Base-by-base conservation (phyloP, 2,113 vertebrate genomes). In the Garra rufa region DNA sequence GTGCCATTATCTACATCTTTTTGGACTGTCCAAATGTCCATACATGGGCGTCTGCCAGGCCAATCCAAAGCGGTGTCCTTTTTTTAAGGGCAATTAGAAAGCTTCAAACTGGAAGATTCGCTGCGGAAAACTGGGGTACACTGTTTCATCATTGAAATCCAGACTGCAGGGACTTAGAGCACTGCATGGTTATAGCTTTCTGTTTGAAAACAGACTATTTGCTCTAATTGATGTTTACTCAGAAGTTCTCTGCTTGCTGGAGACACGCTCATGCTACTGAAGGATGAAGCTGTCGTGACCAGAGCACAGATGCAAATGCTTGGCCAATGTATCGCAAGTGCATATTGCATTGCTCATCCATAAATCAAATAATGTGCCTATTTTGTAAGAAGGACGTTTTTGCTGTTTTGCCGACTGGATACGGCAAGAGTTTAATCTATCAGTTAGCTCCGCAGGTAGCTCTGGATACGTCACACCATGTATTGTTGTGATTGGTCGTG, bases 21-120 rank as follows among this genome's bases (percentile, higher is more conserved):
- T 34, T 81, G 73, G 82, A 84, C 77, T 63, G 77, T 81, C 82
- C 43, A 6, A 52, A 26, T 38, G 59, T 78, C 78, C 73, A 34
- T 38, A 77, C 77, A 38, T 43, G 63, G 43, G 34, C 6, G 14
- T 63, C 24, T 77, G 74, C 59, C 82, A 83, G 26, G 19, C 38
- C 69, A 14, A 3, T 61, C 28, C 19, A 24, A 41, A 28, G 19
- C 17, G 0, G 19, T 59, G 57, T 75, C 43, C 6, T 24, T 48
- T 83, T 38, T n/a, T n/a, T 30, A 63, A n/a, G 76, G 24, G 30
- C 75, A 77, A 15, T 77, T 24, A 41, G 28, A 41, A 14, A 9
- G 46, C 34, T 34, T 38, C 19, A 46, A n/a, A 57, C 52, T 57
- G 28, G n/a, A 13, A 4, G 44, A 50, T 19, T 52, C 19, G 43